Evolutionary conservation across 2,113 vertebrate species (phyloP).

Genomic region (Pituophis catenifer): DNA sequence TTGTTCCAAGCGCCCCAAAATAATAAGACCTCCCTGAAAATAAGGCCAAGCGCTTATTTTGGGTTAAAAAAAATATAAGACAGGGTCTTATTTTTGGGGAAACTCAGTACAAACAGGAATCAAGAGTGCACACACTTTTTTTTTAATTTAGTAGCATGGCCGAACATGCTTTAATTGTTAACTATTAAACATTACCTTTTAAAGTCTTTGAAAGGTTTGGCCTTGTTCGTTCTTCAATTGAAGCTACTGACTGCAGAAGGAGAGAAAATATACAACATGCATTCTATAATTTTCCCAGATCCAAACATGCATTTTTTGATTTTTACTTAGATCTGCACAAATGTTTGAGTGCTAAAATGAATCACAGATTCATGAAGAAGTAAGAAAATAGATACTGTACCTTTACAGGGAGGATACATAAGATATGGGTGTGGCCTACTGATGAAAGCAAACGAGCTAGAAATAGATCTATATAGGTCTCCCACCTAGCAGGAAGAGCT

Average conservation of each 20-base stretch:
- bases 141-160: neutral
- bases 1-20: too few relatives aligned
- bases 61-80: too few relatives aligned
- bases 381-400: too few relatives aligned
- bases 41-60: too few relatives aligned
- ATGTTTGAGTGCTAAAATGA: neutral
- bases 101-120: neutral
- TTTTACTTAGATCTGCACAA: neutral
- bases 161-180: neutral
- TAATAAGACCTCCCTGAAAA: too few relatives aligned
- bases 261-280: conserved; percentile 36
- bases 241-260: conserved; percentile 80
- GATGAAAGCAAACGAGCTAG: too few relatives aligned
- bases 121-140: neutral
- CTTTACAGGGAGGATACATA: too few relatives aligned
- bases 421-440: too few relatives aligned
- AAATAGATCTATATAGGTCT: too few relatives aligned
- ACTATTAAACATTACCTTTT: conserved; percentile 74
- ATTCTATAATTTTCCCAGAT: conserved; percentile 6
- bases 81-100: too few relatives aligned
- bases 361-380: too few relatives aligned
- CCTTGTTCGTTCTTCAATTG: conserved; percentile 90
- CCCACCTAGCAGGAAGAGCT: too few relatives aligned
- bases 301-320: neutral
- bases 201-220: conserved; percentile 90